A percentile compares a stretch with the other conserved stretches of the same genome.
Evolutionary conservation across 2,888 invertebrate genomes (phyloP).

Genomic region (Polydrusus pterygomalis): DNA sequence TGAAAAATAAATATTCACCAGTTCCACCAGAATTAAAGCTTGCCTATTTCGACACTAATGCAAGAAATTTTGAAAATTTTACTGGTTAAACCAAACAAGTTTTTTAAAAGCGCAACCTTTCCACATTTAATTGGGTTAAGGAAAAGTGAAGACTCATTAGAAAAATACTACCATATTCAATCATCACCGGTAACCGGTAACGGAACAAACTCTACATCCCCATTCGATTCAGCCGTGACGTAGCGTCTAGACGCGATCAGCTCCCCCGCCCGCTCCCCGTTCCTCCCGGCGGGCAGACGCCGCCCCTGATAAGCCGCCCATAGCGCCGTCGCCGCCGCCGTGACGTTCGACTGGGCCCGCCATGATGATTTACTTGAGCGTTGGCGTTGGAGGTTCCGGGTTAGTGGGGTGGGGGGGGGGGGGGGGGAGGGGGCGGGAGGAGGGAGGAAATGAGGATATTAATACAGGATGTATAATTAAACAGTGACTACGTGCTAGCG

Average conservation of each 20-base stretch:
- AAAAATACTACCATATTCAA: not conserved
- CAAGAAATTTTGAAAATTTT: too few species aligned
- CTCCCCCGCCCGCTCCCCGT: conserved; percentile 17
- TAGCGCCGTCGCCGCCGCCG: conserved; percentile 51
- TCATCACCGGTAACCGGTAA: not conserved
- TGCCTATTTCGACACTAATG: too few species aligned
- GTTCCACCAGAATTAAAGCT: too few species aligned
- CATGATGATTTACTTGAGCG: conserved; percentile 54
- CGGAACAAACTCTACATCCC: conserved; percentile 34
- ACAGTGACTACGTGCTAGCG: not conserved
- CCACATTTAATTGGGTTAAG: too few species aligned
- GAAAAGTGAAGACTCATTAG: too few species aligned
- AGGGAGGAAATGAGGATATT: conserved; percentile 5
- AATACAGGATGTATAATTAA: conserved; percentile 7
- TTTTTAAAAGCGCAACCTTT: too few species aligned
- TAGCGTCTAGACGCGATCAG: conserved; percentile 53
- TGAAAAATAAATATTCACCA: too few species aligned
- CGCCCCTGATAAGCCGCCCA: conserved; percentile 52
- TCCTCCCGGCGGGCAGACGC: conserved; percentile 40
- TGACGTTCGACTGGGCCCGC: conserved; percentile 49
- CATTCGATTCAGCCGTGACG: conserved; percentile 47
- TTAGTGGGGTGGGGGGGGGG: not conserved
- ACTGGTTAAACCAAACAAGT: too few species aligned
- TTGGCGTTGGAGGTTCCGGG: conserved; percentile 45
- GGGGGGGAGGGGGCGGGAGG: not conserved